Base-by-base conservation (phyloP, 1,140 invertebrate genomes). In the Macrosteles quadrilineatus region DNA sequence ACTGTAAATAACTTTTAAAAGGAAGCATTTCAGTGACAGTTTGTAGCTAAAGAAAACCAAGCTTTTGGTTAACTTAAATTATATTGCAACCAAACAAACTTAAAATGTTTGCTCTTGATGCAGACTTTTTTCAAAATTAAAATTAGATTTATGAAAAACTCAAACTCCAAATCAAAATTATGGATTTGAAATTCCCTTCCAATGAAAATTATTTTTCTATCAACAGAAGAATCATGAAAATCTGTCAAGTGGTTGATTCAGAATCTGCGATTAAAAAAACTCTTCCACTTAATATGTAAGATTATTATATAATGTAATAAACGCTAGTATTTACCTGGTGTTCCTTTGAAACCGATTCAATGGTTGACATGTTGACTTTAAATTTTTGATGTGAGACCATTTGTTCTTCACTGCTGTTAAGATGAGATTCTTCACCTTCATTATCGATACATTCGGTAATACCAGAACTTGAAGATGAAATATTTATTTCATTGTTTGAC, bases 301-400 rank as follows among this genome's bases (percentile, higher is more conserved):
- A 19, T 19, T 3, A 50, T 50, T 17, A 4, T 50, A 4, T 50
- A 9, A 50, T n/a, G n/a, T 11, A 19, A 50, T 9, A 50, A 19
- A 50, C 21, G 4, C 32, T 36, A 36, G 14, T 27, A 59, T 25
- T 59, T 30, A 59, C 55, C 23, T 59, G 55, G 27, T 59, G 25
- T 59, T 59, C 55, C n/a, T n/a, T 59, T 27, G 55, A 27, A 12
- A 59, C 55, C 11, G 55, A 59, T 30, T 59, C 21, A 21, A 59
- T 59, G 9, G 55, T 25, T 27, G 55, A 59, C 55, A 59, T 59
- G n/a, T 59, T 59, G 9, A 59, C 25, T 59, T 23, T 25, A 30
- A 59, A 59, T 23, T 17, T 50, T 50, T 25, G 6, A 14, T 29
- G 55, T 6, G 55, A 23, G 6, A 27, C n/a, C 6, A 4, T 36